Evolutionary conservation across 2,888 invertebrate species (phyloP), one percentile per base, ranked within the genome.

Genomic region (Drosophila algonquin): DNA sequence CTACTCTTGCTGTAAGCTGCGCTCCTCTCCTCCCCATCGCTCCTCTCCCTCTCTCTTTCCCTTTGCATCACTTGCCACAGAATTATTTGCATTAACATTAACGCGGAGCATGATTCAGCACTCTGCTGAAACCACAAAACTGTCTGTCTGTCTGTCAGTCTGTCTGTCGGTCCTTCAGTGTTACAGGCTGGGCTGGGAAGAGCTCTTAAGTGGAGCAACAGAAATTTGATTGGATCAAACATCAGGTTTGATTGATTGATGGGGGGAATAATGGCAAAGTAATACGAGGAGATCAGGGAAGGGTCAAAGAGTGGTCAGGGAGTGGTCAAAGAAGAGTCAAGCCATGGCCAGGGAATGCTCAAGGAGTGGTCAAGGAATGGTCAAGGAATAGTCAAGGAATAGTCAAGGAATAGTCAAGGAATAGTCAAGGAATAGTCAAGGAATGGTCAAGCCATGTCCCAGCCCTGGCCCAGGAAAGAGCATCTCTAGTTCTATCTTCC

Each of bases 21-120:
- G 18, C 14, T 1, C 4, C 21, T 21, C 21, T 21, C 3, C 21
- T 21, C 21, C 21, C 3, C 21, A 21, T 3, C 21, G 21, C 21
- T 21, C 14, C n/a, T 10, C 4, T 1, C 7, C 1, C n/a, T 1
- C 7, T 2, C n/a, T 2, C 1, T 21, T 18, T 18, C 18, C 1
- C 18, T 18, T 18, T 18, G 18, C 46, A 4, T 4, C 27, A 1
- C 30, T 53, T 58, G 46, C 50, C 35, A 50, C 63, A 59, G 62
- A 56, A 63, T 80, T 74, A 70, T 72, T 75, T 69, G 78, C 68
- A 69, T 80, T 69, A 69, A 56, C 63, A 63, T 67, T 67, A 60
- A 48, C 63, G 45, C 40, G 4, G 47, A 67, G 27, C 70, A 58
- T 79, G 79, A 85, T 45, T 81, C 74, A 76, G 82, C 77, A 35